A percentile compares a stretch with the other conserved stretches of the same genome.
phyloP scores from a whole-genome alignment of 2,113 vertebrate genomes.

The Ageneiosus marmoratus region DNA sequence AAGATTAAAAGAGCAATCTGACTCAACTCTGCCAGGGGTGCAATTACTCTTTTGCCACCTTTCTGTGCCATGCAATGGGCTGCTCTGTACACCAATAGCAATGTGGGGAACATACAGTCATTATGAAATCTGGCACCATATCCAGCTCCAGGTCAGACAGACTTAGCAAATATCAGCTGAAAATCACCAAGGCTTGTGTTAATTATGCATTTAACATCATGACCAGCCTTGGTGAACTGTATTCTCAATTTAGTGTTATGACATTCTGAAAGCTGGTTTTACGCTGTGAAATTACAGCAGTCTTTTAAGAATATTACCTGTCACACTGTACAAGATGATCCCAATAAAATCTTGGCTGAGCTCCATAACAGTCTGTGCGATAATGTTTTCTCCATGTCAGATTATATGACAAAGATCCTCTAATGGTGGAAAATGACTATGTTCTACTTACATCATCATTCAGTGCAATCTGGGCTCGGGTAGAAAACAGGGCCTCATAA shows the following conservation, averaged over 20 bases:
- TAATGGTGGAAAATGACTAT: background rate
- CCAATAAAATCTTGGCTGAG: constrained; percentile 10
- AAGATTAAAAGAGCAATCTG: constrained; percentile 58
- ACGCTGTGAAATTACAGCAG: background rate
- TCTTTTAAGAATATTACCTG: constrained; percentile 1
- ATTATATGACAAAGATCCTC: background rate
- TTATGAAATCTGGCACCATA: constrained; percentile 2
- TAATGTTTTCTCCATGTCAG: constrained; percentile 6
- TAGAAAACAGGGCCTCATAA: background rate
- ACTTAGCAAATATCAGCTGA: background rate
- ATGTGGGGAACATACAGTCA: background rate
- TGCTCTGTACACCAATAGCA: constrained; percentile 29
- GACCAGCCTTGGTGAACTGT: background rate
- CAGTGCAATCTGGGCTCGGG: background rate
- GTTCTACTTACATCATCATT: constrained; percentile 1
- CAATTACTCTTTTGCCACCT: constrained; percentile 53
- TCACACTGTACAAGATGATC: background rate
- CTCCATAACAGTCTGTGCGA: background rate
- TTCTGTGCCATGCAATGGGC: background rate
- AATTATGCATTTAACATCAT: background rate
- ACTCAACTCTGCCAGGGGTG: constrained; percentile 51
- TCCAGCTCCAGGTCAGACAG: background rate
- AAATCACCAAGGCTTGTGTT: background rate
- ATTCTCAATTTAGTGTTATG: background rate
- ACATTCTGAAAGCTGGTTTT: background rate